Evolutionary conservation across 2,797 vertebrate species (phyloP), one percentile per base, ranked within the genome.

Genomic region (Cynopterus sphinx): DNA sequence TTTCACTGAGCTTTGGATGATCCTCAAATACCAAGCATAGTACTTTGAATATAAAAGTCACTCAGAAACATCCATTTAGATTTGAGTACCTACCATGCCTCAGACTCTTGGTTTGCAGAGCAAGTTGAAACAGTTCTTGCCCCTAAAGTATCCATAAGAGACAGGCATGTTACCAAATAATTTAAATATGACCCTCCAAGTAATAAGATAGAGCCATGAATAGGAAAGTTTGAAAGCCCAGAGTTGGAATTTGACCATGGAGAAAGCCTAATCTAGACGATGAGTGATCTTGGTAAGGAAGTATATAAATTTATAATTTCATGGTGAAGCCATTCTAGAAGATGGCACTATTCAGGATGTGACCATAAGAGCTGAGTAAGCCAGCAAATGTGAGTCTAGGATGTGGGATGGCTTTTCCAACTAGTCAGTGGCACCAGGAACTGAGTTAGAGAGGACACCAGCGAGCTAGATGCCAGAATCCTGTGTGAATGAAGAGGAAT

Each of bases 31-130:
- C 15, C n/a, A 70, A 94, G 36, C 28, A 43, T 1, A 28, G 31
- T 63, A 33, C 41, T 94, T 73, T 31, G 49, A 86, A 49, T 43
- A 41, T 51, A 71, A 87, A 73, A 59, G 41, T 65, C 84, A 70
- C 68, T 95, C 53, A 89, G 84, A 95, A 95, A 46, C 41, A 83
- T 33, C 21, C 61, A 46, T 85, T 92, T 24, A 93, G 26, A 85
- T 81, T 67, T 46, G n/a, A 77, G 21, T 31, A 22, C 31, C 17
- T 46, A 8, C 11, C 33, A 53, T 33, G 59, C 92, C n/a, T n/a
- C 59, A 46, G 65, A 70, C 24, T 46, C 46, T 70, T 22, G 16
- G 26, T 71, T 84, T 91, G 10, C 31, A 33, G 43, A 63, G 11
- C 17, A 28, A 83, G 17, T 46, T 46, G 33, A 85, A 90, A 79